Evolutionary conservation across 1,140 invertebrate genomes (phyloP), one percentile per base, ranked within the genome.

Genomic region (Nasonia longicornis): DNA sequence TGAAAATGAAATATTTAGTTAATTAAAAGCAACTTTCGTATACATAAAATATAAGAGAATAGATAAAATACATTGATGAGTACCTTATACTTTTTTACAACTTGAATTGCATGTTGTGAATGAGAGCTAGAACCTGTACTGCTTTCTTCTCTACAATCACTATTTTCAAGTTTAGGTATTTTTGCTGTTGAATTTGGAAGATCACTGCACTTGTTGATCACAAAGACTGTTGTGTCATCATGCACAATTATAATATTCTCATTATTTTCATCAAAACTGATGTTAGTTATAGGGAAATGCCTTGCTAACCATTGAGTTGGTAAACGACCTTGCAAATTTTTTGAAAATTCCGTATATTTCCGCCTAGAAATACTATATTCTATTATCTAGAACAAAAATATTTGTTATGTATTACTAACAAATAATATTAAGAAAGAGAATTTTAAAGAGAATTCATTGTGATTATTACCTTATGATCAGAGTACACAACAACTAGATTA

Each of bases 381-480:
- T 26, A 95, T 87, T 69, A 96, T 91, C 92, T 95, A 86, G 67
- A 84, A 86, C 86, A 84, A 42, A 86, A 58, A 8, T 0, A 72
- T 38, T 22, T 22, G 42, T n/a, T n/a, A 16, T 20, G 31, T 74
- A 58, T 35, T 20, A 79, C 12, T 14, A 7, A 2, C n/a, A 20
- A 58, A 1, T 20, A 58, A 58, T 29, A 71, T 79, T 58, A 38
- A 10, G 38, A 26, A 77, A 3, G 45, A 20, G 26, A 58, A 35
- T 71, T 31, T 58, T 38, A 73, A 48, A 48, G 48, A 11, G n/a
- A 69, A 69, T 38, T 67, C 14, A 52, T 42, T 0, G 31, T 35
- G 31, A 84, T 58, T 48, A 14, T 90, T 89, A 95, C 94, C 91
- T 93, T 95, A 84, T 94, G 93, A 91, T 96, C 94, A 2, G 95